Percentiles rank a stretch among this genome's conserved stretches.
Evolutionary conservation across 2,113 vertebrate species (phyloP).

Genomic region (Loxodonta africana): DNA sequence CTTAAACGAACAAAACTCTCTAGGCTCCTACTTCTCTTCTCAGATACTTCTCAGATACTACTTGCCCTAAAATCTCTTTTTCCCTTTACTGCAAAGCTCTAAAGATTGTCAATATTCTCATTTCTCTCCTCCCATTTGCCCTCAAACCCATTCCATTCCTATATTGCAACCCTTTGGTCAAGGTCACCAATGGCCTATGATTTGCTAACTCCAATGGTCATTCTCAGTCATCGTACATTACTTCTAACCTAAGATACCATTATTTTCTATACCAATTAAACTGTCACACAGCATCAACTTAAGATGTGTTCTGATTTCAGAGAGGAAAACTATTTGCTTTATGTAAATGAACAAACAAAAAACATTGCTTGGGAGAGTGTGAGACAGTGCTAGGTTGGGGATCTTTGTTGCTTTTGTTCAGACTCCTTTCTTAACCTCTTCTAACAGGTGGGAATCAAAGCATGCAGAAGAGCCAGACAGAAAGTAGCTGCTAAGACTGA

Average conservation of each 20-base stretch:
- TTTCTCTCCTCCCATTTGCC: neutral
- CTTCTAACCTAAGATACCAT: conserved; percentile 14
- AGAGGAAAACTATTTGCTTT: neutral
- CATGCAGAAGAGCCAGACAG: neutral
- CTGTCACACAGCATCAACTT: neutral
- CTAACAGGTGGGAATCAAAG: neutral
- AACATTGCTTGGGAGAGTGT: neutral
- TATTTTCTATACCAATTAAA: conserved; percentile 50
- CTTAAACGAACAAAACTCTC: neutral
- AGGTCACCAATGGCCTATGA: neutral
- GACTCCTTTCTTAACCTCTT: neutral
- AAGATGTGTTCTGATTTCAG: conserved; percentile 41
- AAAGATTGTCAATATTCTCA: neutral
- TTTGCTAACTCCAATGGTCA: conserved; percentile 2
- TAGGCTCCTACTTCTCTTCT: neutral
- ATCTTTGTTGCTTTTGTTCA: neutral
- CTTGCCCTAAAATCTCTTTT: neutral
- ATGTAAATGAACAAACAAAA: neutral
- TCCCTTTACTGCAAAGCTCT: neutral
- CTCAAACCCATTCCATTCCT: neutral
- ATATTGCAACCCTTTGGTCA: neutral
- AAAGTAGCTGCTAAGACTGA: neutral
- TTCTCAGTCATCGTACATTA: neutral
- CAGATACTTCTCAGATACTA: neutral
- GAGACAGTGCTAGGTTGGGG: neutral